Conservation (phyloP, 2,113 vertebrate genomes). For the Axis porcinus region DNA sequence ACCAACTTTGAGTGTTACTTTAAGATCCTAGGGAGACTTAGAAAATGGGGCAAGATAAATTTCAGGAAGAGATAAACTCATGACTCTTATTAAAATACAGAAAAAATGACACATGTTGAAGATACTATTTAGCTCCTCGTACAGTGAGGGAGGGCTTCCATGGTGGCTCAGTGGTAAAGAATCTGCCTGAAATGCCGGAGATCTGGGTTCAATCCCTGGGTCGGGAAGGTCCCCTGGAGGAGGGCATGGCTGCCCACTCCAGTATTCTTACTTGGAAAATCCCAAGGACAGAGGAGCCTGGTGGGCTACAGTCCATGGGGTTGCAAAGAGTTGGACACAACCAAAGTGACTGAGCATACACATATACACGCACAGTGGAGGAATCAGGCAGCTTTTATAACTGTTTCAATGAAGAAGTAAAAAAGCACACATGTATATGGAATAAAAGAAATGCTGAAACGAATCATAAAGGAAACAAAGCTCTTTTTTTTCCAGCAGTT, state of each 20-base stretch:
- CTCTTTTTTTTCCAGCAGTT: background rate
- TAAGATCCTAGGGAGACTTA: background rate
- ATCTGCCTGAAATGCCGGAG: background rate
- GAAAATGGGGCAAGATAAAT: background rate
- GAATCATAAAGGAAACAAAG: background rate
- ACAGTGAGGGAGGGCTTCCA: background rate
- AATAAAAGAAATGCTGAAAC: background rate
- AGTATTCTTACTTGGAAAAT: background rate
- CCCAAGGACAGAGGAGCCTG: background rate
- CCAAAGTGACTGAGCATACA: background rate
- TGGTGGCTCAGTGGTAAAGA: background rate
- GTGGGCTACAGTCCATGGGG: background rate
- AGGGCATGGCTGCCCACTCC: background rate
- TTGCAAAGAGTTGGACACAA: background rate
- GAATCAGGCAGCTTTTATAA: background rate
- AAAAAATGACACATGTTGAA: background rate
- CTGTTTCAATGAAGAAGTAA: background rate
- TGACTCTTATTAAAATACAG: background rate
- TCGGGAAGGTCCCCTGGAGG: background rate
- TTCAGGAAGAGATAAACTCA: background rate
- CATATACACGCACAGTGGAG: accelerated
- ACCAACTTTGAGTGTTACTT: background rate
- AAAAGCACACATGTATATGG: background rate
- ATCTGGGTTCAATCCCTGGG: background rate
- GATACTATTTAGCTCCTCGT: background rate